A percentile compares a stretch with the other conserved stretches of the same genome.
Conservation (phyloP, 1,140 invertebrate species). For the Tachypleus tridentatus region DNA sequence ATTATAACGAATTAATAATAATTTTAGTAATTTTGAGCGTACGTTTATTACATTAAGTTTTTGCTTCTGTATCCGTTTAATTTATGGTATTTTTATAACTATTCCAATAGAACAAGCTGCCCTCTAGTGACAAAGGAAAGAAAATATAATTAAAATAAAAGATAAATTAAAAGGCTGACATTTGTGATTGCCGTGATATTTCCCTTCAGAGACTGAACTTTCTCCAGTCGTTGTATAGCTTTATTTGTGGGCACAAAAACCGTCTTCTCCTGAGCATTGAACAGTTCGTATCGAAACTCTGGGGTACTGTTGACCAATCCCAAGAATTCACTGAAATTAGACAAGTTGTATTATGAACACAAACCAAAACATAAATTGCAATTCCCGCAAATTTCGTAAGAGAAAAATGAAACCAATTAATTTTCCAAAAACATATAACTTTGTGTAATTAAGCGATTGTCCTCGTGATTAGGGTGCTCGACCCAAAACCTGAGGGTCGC, state of each 20-base stretch:
- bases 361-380: too few species aligned
- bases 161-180: conserved; percentile 13
- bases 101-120: too few species aligned
- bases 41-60: neutral
- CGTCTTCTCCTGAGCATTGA: conserved; percentile 55
- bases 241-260: conserved; percentile 80
- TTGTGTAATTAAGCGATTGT: too few species aligned
- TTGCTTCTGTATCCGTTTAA: neutral
- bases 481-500: too few species aligned
- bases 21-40: neutral
- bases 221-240: conserved; percentile 38
- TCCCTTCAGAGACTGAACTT: conserved; percentile 6
- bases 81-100: conserved; percentile 7
- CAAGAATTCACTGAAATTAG: conserved; percentile 27
- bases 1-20: too few species aligned
- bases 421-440: too few species aligned
- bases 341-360: too few species aligned
- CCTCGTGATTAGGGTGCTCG: too few species aligned
- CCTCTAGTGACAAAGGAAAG: too few species aligned
- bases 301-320: conserved; percentile 28
- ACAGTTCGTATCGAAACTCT: conserved; percentile 58
- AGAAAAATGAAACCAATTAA: too few species aligned
- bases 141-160: neutral
- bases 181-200: conserved; percentile 16
- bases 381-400: too few species aligned